Base-by-base conservation (phyloP, 2,888 invertebrate species). In the Drosophila leonis region DNA sequence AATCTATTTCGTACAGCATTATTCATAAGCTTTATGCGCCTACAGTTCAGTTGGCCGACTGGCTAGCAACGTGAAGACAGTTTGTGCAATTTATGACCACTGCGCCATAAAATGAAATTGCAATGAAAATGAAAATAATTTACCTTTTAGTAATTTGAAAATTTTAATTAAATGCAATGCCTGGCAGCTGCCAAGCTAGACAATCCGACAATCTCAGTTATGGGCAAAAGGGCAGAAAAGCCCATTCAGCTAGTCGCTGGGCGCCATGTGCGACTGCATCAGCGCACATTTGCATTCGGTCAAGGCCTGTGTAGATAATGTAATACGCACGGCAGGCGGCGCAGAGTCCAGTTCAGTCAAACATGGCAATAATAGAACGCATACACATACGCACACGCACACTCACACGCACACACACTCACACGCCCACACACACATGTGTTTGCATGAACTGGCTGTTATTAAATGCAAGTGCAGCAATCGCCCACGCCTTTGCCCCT, bases 151-250 rank as follows among this genome's bases (percentile, higher is more conserved):
- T 80, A 83, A 82, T 85, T 83, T 73, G 68, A 65, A 83, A 83
- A 83, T 83, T 85, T 85, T 83, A 83, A 83, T 83, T 83, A 83
- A 83, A 83, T 80, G 78, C 85, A 72, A 71, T 80, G 65, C 59
- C 71, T 60, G 60, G 52, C 61, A 77, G 63, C 60, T 60, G 52
- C 18, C 56, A 68, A 54, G 18, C 52, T 24, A 7, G 13, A 67
- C 41, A 67, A 65, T 65, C 71, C 51, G 10, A 59, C 61, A 72
- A 73, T 73, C 73, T 73, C 68, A 46, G 59, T 54, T 70, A 62
- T 66, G 54, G 46, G 6, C 52, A 1, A 65, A 65, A 46, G 44
- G 39, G 52, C 51, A n/a, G 46, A 27, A 44, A 31, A 29, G 41
- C 46, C 35, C 46, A 51, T 20, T 35, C 51, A 35, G 35, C 18